Base-by-base conservation (phyloP, 2,888 invertebrate genomes). In the Tuta absoluta region DNA sequence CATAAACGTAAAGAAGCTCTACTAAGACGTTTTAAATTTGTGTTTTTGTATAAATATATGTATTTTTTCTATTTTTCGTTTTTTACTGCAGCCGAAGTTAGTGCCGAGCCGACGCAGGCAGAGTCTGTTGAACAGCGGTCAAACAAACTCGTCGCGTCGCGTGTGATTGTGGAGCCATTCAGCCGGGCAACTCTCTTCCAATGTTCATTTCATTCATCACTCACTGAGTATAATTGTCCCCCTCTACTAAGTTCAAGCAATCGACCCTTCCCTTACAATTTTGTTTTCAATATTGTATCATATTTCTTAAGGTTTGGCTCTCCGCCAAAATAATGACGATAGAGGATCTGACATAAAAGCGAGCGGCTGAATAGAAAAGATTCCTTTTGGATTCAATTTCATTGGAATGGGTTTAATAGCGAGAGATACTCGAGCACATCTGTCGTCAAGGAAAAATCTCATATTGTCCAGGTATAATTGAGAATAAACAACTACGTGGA, bases 151-250 rank as follows among this genome's bases (percentile, higher is more conserved):
- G 10, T 4, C 49, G 11, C 5, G 45, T 45, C 45, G 17, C 1
- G 45, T 45, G n/a, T n/a, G n/a, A 3, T 7, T 23, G 19, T 11
- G 10, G 8, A 33, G 33, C 33, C 33, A 33, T 33, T 33, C 8
- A 33, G 10, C 4, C 4, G 8, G 33, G 10, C 33, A 33, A 10
- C 33, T 33, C 33, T 21, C 23, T 51, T 21, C 10, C 51, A 23
- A 21, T 23, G 51, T 23, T 51, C 51, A 51, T 51, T 23, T 51
- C 51, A 51, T 51, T 51, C 51, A 51, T 51, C 51, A 51, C 19
- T 23, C 45, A 17, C n/a, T 23, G 3, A 21, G 23, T 2, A 23
- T 51, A 51, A 23, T 51, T 23, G 51, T 51, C 51, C 21, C 45
- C n/a, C 3, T n/a, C n/a, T 5, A 45, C 8, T 11, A 17, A n/a